Base-by-base conservation (phyloP, 2,888 invertebrate genomes). In the Heliconius ismenius region DNA sequence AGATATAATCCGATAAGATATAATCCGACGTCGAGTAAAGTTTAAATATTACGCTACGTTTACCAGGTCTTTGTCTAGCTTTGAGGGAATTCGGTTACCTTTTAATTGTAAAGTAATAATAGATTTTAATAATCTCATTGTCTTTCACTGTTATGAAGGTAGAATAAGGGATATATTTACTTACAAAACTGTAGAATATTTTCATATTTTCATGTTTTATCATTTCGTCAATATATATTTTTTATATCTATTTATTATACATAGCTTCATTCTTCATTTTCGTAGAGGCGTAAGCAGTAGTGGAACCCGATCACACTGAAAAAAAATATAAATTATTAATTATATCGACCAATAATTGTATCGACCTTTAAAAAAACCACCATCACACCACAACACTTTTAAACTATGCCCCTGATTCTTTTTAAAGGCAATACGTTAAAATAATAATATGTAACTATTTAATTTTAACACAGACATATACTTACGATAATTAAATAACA, bases 1-100 rank as follows among this genome's bases (percentile, higher is more conserved):
- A 64, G 69, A 77, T 75, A 79, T 73, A 79, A 79, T 77, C 79
- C 72, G 77, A 77, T 77, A 77, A 79, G 75, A 65, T 43, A 69
- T 72, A 68, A 75, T n/a, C n/a, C n/a, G 63, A 77, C 77, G 69
- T 70, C 75, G 75, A 77, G 58, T 64, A 73, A 78, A 79, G 68
- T 79, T 79, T 70, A 75, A 32, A 79, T 77, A 69, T 68, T 49
- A 63, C 72, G 74, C 62, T 73, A 63, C 68, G 75, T 77, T 75
- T 43, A 77, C 54, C 63, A 58, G 58, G 67, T 60, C 70, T 78
- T 70, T 60, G 39, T 77, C 13, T 28, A 63, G 58, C 74, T 77
- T 77, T 73, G 26, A 26, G 26, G 43, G 60, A 63, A 21, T 43
- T 63, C 39, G 13, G 7, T 26, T 13, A 73, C 60, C 36, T 26